These are phyloP conservation scores for Amphiprion clarkii DNA, from an alignment of 2,797 vertebrate genomes.

Conservation along the genomic window DNA sequence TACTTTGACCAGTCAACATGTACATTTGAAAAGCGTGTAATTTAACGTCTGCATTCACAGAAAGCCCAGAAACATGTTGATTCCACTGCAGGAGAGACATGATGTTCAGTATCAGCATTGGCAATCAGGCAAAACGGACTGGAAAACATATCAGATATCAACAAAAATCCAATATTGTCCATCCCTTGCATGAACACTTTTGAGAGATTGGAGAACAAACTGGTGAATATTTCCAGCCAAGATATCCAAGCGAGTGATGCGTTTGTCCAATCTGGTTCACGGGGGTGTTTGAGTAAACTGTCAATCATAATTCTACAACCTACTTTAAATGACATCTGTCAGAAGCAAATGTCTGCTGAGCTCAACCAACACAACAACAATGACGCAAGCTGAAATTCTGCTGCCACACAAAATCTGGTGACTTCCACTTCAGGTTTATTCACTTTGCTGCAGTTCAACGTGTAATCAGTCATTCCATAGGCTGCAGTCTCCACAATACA, in stretches of 20 bases:
- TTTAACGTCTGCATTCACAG: too few relatives aligned
- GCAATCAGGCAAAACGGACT: too few relatives aligned
- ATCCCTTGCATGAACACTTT: background rate
- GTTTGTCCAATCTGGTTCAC: constrained; percentile 5
- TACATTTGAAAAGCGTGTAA: too few relatives aligned
- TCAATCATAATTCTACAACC: background rate
- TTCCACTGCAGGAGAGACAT: too few relatives aligned
- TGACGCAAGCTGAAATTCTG: background rate
- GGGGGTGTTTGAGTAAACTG: background rate
- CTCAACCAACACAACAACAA: background rate
- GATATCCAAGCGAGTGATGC: background rate
- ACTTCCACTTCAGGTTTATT: background rate
- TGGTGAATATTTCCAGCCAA: background rate
- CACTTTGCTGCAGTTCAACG: background rate
- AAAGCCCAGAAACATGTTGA: too few relatives aligned
- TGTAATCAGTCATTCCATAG: background rate
- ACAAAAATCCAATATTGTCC: too few relatives aligned
- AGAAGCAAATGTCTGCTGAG: background rate
- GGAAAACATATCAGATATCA: too few relatives aligned
- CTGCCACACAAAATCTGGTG: background rate
- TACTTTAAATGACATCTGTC: background rate
- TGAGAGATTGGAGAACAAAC: background rate
- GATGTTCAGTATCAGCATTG: too few relatives aligned
- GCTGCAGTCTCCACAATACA: background rate
- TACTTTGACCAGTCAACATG: too few relatives aligned